Conservation (phyloP, 1,140 invertebrate species). For the Himalopsyche phryganea region DNA sequence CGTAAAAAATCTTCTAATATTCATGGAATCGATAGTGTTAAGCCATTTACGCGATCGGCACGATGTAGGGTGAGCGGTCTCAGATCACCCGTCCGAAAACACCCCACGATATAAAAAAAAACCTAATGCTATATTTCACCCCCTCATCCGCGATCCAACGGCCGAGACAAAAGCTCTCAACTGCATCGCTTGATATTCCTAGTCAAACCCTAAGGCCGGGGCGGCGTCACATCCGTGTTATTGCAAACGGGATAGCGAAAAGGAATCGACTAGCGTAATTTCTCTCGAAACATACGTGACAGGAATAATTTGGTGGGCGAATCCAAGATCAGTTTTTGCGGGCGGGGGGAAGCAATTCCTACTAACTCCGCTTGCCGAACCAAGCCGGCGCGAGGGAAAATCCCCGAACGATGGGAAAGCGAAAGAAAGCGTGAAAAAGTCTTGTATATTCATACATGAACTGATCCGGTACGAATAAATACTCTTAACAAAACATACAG, state of each 20-base stretch:
- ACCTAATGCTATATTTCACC: slow-evolving; percentile 11
- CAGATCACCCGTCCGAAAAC: slow-evolving; percentile 8
- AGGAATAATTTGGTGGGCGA: slow-evolving; percentile 21
- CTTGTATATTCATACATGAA: too few species aligned
- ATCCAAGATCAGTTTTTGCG: slow-evolving; percentile 23
- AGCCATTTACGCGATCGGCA: neutral
- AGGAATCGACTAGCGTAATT: slow-evolving; percentile 34
- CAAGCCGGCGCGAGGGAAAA: neutral
- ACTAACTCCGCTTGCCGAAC: neutral
- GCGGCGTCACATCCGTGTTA: slow-evolving; percentile 1
- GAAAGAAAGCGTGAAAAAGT: too few species aligned
- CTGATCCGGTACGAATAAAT: too few species aligned
- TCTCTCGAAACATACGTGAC: slow-evolving; percentile 32
- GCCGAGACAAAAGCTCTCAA: slow-evolving; percentile 1
- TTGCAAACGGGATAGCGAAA: slow-evolving; percentile 15
- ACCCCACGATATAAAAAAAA: slow-evolving; percentile 9
- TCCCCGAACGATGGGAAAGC: too few species aligned
- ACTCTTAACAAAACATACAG: too few species aligned
- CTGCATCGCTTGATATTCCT: neutral
- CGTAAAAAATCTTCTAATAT: too few species aligned
- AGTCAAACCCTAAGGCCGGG: neutral
- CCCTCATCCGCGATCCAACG: neutral
- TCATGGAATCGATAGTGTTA: too few species aligned
- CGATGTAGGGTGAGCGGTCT: neutral
- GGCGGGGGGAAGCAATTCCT: neutral